Base-by-base conservation (phyloP, 2,797 vertebrate genomes). In the Lepilemur septentrionalis region DNA sequence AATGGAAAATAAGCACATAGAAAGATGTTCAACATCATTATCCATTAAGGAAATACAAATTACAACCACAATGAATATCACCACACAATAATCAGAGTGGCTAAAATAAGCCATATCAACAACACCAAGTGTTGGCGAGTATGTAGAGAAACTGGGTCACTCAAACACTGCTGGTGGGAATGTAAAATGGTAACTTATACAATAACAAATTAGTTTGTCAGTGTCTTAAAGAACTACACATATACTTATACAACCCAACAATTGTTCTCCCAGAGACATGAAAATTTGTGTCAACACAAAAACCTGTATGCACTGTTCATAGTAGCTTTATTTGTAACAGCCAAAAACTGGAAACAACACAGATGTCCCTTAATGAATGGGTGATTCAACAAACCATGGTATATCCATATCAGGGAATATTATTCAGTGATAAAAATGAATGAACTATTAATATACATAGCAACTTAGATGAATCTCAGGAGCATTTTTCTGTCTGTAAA, bases 101-200 rank as follows among this genome's bases (percentile, higher is more conserved):
- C 70, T 78, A 61, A 78, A 83, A 76, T 67, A 83, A 69, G 83
- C 50, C 41, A 76, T 7, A 69, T n/a, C 84, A 22, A 78, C 23
- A 75, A 38, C 20, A 94, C 20, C 41, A 92, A 87, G 41, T 65
- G 38, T 35, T 65, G 35, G 10, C 10, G 5, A 91, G 73, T 65
- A 52, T 63, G 46, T n/a, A 48, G 63, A 61, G 23, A 61, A 88
- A 85, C 61, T 55, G 28, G 32, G 76, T 73, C 52, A 70, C 46
- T 73, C n/a, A 83, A 61, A 76, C 32, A 52, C 55, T 92, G 35
- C 22, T 72, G 35, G 35, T 46, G 43, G 63, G 32, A 78, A 78
- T 55, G 72, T 89, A 93, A 93, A 83, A 93, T 70, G 46, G 70
- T 48, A 82, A 89, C 67, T 57, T 94, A 63, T 4, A 83, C 59